Conservation (phyloP, 2,888 invertebrate genomes). For the Labia minor region DNA sequence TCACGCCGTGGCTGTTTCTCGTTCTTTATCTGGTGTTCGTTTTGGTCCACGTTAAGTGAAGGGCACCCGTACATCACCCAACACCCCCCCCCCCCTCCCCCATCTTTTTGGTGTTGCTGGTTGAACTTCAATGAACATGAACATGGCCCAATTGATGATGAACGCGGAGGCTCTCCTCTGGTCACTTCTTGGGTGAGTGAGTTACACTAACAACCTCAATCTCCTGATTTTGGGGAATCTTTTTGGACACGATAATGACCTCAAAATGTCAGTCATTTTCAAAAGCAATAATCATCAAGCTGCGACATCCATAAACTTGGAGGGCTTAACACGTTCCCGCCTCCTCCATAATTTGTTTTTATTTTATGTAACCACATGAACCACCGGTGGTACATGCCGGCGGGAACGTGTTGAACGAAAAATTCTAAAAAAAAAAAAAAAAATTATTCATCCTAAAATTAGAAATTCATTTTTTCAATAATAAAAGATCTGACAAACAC, state of each 20-base stretch:
- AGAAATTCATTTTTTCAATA: too few species aligned
- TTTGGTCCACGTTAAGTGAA: conserved; percentile 44
- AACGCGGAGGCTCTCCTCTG: not conserved
- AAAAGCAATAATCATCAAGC: not conserved
- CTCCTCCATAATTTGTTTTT: too few species aligned
- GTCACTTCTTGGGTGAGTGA: conserved; percentile 4
- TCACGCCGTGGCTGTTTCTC: conserved; percentile 54
- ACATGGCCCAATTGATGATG: not conserved
- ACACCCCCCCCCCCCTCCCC: too few species aligned
- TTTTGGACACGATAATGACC: not conserved
- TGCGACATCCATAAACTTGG: too few species aligned
- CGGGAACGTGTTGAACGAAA: too few species aligned
- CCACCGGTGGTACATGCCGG: too few species aligned
- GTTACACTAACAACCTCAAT: not conserved
- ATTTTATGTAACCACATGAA: too few species aligned
- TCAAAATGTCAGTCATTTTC: not conserved
- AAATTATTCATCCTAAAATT: too few species aligned
- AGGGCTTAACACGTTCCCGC: too few species aligned
- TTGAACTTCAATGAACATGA: not conserved
- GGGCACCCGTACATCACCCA: not conserved
- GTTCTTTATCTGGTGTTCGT: conserved; percentile 55
- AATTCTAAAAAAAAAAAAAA: too few species aligned
- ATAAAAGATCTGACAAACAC: too few species aligned
- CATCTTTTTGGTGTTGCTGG: conserved; percentile 8
- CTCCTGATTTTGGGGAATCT: not conserved